phyloP scores from a whole-genome alignment of 2,888 invertebrate genomes.

The Aproaerema taeniolella region DNA sequence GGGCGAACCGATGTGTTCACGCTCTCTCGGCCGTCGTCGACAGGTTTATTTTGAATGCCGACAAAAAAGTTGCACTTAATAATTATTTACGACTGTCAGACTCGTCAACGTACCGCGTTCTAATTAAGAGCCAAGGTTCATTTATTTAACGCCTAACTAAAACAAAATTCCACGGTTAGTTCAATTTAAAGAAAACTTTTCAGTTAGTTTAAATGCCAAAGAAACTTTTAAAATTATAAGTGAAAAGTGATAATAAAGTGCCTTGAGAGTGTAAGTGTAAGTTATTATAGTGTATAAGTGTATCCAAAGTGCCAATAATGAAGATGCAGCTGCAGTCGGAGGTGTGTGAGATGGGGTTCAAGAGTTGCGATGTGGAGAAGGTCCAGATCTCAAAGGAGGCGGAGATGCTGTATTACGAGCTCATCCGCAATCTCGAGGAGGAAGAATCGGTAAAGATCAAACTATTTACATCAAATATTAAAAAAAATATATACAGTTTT shows the following conservation, averaged over 20 bases:
- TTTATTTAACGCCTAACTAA: too few relatives aligned
- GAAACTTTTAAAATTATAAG: background rate
- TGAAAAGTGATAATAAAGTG: constrained; percentile 12
- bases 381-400: constrained; percentile 68
- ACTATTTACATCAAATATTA: too few relatives aligned
- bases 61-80: constrained; percentile 6
- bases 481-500: background rate
- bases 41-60: constrained; percentile 10
- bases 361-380: constrained; percentile 52
- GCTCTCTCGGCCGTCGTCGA: constrained; percentile 5
- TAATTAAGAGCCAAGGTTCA: constrained; percentile 3
- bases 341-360: constrained; percentile 54
- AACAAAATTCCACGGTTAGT: too few relatives aligned
- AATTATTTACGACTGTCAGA: constrained; percentile 7
- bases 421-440: constrained; percentile 66
- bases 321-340: constrained; percentile 69
- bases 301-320: constrained; percentile 28
- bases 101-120: constrained; percentile 1
- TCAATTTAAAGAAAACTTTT: too few relatives aligned
- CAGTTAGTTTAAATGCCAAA: background rate
- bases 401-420: constrained; percentile 71
- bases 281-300: constrained; percentile 21
- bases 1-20: constrained; percentile 8
- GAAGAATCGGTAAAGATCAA: constrained; percentile 64
- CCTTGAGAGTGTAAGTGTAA: constrained; percentile 11